phyloP scores from a whole-genome alignment of 2,888 invertebrate species.

The Lepeophtheirus nordmannii region DNA sequence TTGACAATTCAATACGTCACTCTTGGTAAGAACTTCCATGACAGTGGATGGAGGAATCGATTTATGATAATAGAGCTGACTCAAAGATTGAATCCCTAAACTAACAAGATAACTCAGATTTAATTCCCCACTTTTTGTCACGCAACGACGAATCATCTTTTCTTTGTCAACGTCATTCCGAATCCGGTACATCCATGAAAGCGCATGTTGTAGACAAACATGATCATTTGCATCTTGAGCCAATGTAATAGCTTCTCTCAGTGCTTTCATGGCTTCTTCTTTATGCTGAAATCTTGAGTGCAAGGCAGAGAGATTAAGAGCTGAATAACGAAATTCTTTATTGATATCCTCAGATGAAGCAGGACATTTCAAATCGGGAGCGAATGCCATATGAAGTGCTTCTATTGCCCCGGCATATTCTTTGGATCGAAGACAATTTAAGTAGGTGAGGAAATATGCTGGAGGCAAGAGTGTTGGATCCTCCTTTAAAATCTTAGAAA shows the following conservation, averaged over 20 bases:
- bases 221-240: conserved; percentile 76
- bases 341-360: conserved; percentile 32
- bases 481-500: background rate
- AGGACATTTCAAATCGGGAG: conserved; percentile 25
- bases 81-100: conserved; percentile 55
- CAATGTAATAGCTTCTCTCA: conserved; percentile 71
- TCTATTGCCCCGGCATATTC: conserved; percentile 7
- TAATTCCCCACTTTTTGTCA: conserved; percentile 50
- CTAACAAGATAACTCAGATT: conserved; percentile 55
- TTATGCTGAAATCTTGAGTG: conserved; percentile 52
- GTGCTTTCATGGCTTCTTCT: conserved; percentile 56
- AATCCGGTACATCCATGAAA: conserved; percentile 54
- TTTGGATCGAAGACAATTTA: background rate
- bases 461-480: background rate
- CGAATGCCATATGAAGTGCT: conserved; percentile 6
- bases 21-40: conserved; percentile 58
- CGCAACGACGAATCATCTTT: conserved; percentile 49
- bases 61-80: conserved; percentile 56
- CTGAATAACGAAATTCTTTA: conserved; percentile 66
- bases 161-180: background rate
- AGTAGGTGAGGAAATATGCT: conserved; percentile 1
- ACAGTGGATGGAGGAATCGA: conserved; percentile 47
- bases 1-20: conserved; percentile 68
- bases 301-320: conserved; percentile 72
- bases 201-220: conserved; percentile 65